Conservation (phyloP, 1,140 invertebrate genomes). For the Tetramorium simillimum region DNA sequence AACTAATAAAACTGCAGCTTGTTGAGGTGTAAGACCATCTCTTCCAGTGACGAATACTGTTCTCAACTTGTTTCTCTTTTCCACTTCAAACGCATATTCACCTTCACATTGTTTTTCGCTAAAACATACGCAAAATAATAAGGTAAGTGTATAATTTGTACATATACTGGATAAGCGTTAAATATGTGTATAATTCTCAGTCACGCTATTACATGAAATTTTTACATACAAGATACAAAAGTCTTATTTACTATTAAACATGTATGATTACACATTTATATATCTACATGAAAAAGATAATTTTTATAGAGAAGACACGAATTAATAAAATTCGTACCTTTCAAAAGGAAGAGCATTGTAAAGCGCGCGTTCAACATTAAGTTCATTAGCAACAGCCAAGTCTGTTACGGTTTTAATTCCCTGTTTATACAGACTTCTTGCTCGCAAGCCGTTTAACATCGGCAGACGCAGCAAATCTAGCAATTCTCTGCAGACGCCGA, state of each 20-base stretch:
- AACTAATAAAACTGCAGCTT: constrained; percentile 93
- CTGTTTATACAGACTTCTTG: constrained; percentile 93
- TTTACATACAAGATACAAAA: neutral
- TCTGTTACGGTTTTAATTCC: constrained; percentile 93
- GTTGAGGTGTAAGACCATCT: constrained; percentile 91
- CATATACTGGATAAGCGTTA: neutral
- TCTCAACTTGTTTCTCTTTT: constrained; percentile 89
- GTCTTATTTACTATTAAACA: neutral
- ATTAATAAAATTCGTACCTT: constrained; percentile 83
- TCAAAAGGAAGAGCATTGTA: constrained; percentile 93
- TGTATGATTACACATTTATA: neutral
- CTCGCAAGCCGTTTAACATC: constrained; percentile 93
- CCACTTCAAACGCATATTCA: constrained; percentile 89
- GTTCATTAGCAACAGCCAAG: constrained; percentile 90
- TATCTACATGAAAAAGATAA: neutral
- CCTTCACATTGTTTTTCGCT: constrained; percentile 90
- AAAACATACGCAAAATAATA: constrained; percentile 52
- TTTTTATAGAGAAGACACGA: neutral
- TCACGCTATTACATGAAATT: neutral
- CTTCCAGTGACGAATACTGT: constrained; percentile 94
- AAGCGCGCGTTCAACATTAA: constrained; percentile 91
- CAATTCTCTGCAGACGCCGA: constrained; percentile 97
- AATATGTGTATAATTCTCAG: neutral
- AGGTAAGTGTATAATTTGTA: neutral
- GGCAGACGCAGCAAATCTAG: constrained; percentile 95